Evolutionary conservation across 2,888 invertebrate genomes (phyloP), one percentile per base, ranked within the genome.

Genomic region (Dione juno): DNA sequence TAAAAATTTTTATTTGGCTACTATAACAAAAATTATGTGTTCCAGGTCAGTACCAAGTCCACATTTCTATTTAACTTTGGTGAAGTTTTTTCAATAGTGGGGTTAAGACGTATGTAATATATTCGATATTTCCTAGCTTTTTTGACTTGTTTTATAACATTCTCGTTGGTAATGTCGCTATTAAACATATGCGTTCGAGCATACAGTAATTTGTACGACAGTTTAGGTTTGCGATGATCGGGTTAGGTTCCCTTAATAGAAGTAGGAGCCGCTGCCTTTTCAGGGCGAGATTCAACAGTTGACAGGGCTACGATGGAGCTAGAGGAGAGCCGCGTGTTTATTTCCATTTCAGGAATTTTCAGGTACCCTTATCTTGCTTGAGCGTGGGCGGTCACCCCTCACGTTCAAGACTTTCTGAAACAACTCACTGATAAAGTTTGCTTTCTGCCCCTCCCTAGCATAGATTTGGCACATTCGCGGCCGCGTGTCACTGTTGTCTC

Each of bases 401-500:
- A 88, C 90, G 90, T 89, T 90, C 89, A 77, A 82, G 82, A 82
- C 81, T 81, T 82, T 86, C 80, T 85, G 82, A 78, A 86, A 88
- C 88, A 89, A 88, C 86, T 93, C 89, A 93, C 92, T 93, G 90
- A 93, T 90, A 89, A 88, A 90, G 93, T 93, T 91, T 93, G 93
- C 93, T 93, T 93, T 93, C 88, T 93, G 93, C 93, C 93, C 92
- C 90, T 93, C 92, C 93, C 91, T 93, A 93, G 93, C 93, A 86
- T 93, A 93, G 93, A 93, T 93, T 87, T 93, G 93, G 93, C 93
- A 93, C 92, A 92, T 91, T 91, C 88, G 91, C 91, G 93, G 93
- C 93, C 92, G 92, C 93, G 93, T 93, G 91, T 93, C 93, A 93
- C 93, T 93, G 93, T 93, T 93, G 93, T 92, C 93, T 93, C 93